phyloP scores from a whole-genome alignment of 2,797 vertebrate species.

The Ceyx erithaca region DNA sequence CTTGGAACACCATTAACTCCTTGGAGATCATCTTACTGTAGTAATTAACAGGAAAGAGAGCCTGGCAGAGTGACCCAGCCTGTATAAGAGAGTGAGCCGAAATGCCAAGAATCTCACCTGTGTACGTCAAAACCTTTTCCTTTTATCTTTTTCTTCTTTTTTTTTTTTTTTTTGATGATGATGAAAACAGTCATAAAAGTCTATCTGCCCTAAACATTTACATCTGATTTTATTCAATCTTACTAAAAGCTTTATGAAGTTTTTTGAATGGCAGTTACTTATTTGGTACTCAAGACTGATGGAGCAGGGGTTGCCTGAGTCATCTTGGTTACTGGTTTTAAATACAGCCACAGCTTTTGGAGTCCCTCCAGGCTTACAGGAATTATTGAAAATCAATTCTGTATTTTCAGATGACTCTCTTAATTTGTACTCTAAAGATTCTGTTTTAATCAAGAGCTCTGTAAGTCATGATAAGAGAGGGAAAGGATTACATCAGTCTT shows the following conservation, averaged over 20 bases:
- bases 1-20: not conserved
- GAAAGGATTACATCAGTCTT: not conserved
- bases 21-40: not conserved
- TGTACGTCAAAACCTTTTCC: not conserved
- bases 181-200: not conserved
- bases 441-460: slow-evolving; percentile 12
- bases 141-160: no score
- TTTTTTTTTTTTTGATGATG: not conserved
- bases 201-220: not conserved
- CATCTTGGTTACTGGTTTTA: not conserved
- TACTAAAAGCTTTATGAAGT: not conserved
- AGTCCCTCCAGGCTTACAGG: slow-evolving; percentile 7
- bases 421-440: slow-evolving; percentile 38
- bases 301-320: not conserved
- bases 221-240: not conserved
- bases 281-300: not conserved
- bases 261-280: not conserved
- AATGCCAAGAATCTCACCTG: not conserved
- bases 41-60: not conserved
- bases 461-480: not conserved
- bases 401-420: slow-evolving; percentile 4
- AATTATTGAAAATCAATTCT: slow-evolving; percentile 41
- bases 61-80: not conserved
- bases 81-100: not conserved
- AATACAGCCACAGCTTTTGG: not conserved